Conservation (phyloP, 2,888 invertebrate species). For the Brassicogethes aeneus region DNA sequence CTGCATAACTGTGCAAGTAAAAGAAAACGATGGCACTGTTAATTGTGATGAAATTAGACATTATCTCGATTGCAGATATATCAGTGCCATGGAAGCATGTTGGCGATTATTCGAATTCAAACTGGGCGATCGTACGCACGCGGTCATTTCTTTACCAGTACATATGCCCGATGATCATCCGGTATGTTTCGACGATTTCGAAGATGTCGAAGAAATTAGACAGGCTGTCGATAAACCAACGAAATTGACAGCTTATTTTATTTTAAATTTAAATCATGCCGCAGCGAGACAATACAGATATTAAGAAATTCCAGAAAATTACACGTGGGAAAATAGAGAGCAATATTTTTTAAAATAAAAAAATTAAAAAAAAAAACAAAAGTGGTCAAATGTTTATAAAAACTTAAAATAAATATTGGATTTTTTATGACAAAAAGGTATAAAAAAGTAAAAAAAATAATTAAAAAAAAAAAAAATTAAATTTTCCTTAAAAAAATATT, state of each 20-base stretch:
- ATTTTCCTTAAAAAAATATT: too few relatives aligned
- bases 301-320: too few relatives aligned
- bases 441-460: too few relatives aligned
- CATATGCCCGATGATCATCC: slow-evolving; percentile 26
- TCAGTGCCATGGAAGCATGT: slow-evolving; percentile 6
- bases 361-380: too few relatives aligned
- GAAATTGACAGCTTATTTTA: slow-evolving; percentile 24
- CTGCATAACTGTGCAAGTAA: too few relatives aligned
- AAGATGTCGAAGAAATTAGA: slow-evolving; percentile 9
- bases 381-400: too few relatives aligned
- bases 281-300: slow-evolving; percentile 10
- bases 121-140: slow-evolving; percentile 24
- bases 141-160: slow-evolving; percentile 27
- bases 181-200: slow-evolving; percentile 11
- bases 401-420: too few relatives aligned
- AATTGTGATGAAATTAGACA: slow-evolving; percentile 26
- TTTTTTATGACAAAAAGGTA: too few relatives aligned
- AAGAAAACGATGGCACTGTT: too few relatives aligned
- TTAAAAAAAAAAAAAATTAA: too few relatives aligned
- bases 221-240: slow-evolving; percentile 9
- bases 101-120: slow-evolving; percentile 12
- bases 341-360: too few relatives aligned
- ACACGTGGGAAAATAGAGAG: too few relatives aligned
- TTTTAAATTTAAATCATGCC: slow-evolving; percentile 16
- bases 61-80: slow-evolving; percentile 21